phyloP scores from a whole-genome alignment of 2,113 vertebrate species.

The Datnioides undecimradiatus region DNA sequence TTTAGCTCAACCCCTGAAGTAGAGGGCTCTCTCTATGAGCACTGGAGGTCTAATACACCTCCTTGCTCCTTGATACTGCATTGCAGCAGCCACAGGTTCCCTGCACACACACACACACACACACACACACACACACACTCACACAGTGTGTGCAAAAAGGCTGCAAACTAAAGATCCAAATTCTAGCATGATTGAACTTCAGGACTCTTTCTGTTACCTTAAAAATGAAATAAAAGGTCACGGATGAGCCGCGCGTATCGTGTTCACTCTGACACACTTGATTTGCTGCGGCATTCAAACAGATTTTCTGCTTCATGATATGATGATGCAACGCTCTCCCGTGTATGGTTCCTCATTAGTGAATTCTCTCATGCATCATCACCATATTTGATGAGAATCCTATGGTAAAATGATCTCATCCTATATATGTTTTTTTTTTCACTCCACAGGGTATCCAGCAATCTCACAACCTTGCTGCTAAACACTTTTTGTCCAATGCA shows the following conservation, averaged over 20 bases:
- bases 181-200: not conserved
- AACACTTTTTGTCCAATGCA: slow-evolving; percentile 29
- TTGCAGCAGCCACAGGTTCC: slow-evolving; percentile 73
- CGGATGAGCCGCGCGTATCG: slow-evolving; percentile 18
- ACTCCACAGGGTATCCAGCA: not conserved
- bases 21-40: slow-evolving; percentile 34
- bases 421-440: not conserved
- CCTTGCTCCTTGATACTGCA: slow-evolving; percentile 59
- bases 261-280: not conserved
- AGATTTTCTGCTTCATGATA: slow-evolving; percentile 37
- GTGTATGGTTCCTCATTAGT: slow-evolving; percentile 21
- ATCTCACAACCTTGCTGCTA: slow-evolving; percentile 13
- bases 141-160: not conserved
- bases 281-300: slow-evolving; percentile 21
- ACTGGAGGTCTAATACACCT: slow-evolving; percentile 19
- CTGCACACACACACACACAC: slow-evolving; percentile 15
- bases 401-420: not conserved
- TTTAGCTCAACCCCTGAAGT: slow-evolving; percentile 11
- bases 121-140: slow-evolving; percentile 6
- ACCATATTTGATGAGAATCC: not conserved
- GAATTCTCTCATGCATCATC: slow-evolving; percentile 19
- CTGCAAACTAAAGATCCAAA: slow-evolving; percentile 1
- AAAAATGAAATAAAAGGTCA: slow-evolving; percentile 1
- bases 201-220: not conserved
- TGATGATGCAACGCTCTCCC: slow-evolving; percentile 30